A percentile compares a stretch with the other conserved stretches of the same genome.
Conservation (phyloP, 2,888 invertebrate genomes). For the Alitta virens region DNA sequence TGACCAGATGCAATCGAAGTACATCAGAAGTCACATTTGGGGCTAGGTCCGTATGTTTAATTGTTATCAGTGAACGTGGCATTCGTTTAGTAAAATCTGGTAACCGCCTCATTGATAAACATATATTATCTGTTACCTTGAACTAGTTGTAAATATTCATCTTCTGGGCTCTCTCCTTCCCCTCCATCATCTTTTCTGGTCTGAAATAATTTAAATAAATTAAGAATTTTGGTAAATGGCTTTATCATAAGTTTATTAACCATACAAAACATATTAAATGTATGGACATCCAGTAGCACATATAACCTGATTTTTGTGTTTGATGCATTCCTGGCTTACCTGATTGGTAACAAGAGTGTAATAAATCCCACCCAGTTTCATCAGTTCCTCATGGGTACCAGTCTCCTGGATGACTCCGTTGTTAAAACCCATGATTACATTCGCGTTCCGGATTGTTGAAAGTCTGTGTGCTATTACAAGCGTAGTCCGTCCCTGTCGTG, state of each 20-base stretch:
- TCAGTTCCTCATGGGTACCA: slow-evolving; percentile 58
- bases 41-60: too few relatives aligned
- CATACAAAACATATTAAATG: too few relatives aligned
- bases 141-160: background rate
- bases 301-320: too few relatives aligned
- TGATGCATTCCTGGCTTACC: slow-evolving; percentile 9
- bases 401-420: slow-evolving; percentile 60
- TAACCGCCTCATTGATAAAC: too few relatives aligned
- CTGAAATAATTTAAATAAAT: too few relatives aligned
- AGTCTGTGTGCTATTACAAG: slow-evolving; percentile 58
- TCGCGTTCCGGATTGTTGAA: slow-evolving; percentile 59
- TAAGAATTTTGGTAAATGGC: too few relatives aligned
- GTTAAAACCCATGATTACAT: slow-evolving; percentile 56
- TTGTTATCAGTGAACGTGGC: too few relatives aligned
- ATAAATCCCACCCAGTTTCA: slow-evolving; percentile 55
- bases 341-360: slow-evolving; percentile 57
- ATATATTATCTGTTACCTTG: slow-evolving; percentile 17
- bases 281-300: too few relatives aligned
- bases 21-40: too few relatives aligned
- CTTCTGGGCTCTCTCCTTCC: slow-evolving; percentile 31
- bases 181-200: slow-evolving; percentile 20
- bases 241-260: too few relatives aligned
- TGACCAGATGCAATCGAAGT: too few relatives aligned
- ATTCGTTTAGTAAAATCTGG: too few relatives aligned
- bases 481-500: slow-evolving; percentile 53